Evolutionary conservation across 2,888 invertebrate species (phyloP).

Genomic region (Pterostichus madidus): DNA sequence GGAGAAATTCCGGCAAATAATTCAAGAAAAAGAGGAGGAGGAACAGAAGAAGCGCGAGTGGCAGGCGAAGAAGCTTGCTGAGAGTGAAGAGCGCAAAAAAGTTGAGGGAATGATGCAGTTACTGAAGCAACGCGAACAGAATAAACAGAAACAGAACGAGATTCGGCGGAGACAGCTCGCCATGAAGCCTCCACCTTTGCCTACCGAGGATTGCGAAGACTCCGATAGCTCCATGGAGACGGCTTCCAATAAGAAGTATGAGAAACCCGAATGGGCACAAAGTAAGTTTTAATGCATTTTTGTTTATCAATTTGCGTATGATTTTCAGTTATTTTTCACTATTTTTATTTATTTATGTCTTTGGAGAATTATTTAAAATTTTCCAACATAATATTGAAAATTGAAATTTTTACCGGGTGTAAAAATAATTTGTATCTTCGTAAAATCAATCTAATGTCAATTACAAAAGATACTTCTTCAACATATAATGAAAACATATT

Average conservation of each 20-base stretch:
- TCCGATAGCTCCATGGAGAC: constrained; percentile 77
- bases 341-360: too few species aligned
- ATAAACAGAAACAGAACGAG: constrained; percentile 72
- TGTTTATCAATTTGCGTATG: constrained; percentile 17
- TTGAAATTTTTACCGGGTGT: too few species aligned
- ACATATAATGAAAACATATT: too few species aligned
- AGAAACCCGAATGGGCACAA: constrained; percentile 77
- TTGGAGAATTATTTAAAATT: too few species aligned
- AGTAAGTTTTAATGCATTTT: constrained; percentile 73
- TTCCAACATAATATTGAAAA: too few species aligned
- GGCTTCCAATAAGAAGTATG: constrained; percentile 72
- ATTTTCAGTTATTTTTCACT: too few species aligned
- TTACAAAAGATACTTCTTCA: too few species aligned
- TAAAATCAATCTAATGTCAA: too few species aligned
- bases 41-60: constrained; percentile 77
- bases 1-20: constrained; percentile 71
- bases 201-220: constrained; percentile 80
- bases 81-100: constrained; percentile 74
- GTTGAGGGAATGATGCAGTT: constrained; percentile 72
- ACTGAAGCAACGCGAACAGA: constrained; percentile 73
- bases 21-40: constrained; percentile 76
- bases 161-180: constrained; percentile 74
- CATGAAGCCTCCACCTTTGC: constrained; percentile 77
- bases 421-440: too few species aligned
- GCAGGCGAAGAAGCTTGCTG: constrained; percentile 77